A percentile compares a stretch with the other conserved stretches of the same genome.
These are phyloP conservation scores for Leptopilina syphax DNA, from an alignment of 2,888 invertebrate genomes.

Conservation along the genomic window DNA sequence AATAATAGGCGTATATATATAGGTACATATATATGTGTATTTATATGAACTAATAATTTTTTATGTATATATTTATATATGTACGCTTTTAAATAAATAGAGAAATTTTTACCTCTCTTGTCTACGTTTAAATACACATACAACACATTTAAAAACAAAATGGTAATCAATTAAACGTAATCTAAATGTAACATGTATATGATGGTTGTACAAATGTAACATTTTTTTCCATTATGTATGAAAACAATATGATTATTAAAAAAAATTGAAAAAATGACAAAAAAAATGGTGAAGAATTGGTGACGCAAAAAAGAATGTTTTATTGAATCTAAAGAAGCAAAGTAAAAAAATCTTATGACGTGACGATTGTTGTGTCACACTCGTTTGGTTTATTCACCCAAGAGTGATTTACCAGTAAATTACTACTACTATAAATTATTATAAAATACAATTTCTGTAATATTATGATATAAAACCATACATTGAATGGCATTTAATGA, in stretches of 20 bases:
- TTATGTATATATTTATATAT: conserved; percentile 54
- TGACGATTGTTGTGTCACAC: conserved; percentile 26
- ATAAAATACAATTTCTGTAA: conserved; percentile 84
- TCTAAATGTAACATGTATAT: conserved; percentile 77
- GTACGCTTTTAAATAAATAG: conserved; percentile 59
- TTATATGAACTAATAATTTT: no score
- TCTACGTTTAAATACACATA: conserved; percentile 53
- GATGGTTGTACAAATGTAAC: conserved; percentile 78
- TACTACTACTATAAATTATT: conserved; percentile 82
- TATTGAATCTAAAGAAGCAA: conserved; percentile 59
- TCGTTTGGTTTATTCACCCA: conserved; percentile 68
- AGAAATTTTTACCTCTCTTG: conserved; percentile 45
- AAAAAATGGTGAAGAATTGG: conserved; percentile 60
- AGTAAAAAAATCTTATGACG: conserved; percentile 47
- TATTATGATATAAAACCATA: conserved; percentile 77
- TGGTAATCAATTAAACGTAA: conserved; percentile 73
- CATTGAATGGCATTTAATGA: conserved; percentile 71
- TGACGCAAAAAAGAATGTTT: conserved; percentile 60
- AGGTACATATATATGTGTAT: no score
- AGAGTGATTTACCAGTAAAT: conserved; percentile 79
- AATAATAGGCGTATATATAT: conserved; percentile 51
- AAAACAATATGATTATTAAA: conserved; percentile 59
- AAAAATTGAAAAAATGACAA: conserved; percentile 21
- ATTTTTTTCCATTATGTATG: conserved; percentile 77
- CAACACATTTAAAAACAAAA: conserved; percentile 59